These are phyloP conservation scores for Augochlorella aurata DNA, from an alignment of 2,888 invertebrate genomes.

Conservation along the genomic window DNA sequence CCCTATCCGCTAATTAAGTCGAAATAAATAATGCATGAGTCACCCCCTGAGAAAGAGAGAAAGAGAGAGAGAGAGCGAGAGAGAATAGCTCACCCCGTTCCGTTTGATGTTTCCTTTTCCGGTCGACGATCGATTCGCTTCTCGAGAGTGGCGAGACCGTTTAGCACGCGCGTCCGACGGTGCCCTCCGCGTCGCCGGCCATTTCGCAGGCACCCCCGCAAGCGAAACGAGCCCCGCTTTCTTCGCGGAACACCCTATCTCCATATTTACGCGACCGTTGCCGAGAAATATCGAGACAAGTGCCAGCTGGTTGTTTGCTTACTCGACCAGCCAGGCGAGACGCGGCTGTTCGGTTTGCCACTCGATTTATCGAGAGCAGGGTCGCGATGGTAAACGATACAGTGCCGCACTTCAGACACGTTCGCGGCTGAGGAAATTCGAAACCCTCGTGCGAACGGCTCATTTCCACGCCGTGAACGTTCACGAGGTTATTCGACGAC, in stretches of 20 bases:
- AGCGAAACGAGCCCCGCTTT: background rate
- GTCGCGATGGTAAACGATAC: background rate
- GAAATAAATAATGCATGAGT: constrained; percentile 63
- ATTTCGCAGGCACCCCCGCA: background rate
- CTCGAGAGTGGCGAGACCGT: background rate
- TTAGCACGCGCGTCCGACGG: background rate
- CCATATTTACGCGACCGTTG: background rate
- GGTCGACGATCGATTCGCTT: constrained; percentile 42
- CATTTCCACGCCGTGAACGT: background rate
- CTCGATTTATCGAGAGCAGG: constrained; percentile 8
- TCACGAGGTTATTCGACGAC: background rate
- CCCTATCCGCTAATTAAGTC: constrained; percentile 44
- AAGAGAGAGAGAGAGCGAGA: background rate
- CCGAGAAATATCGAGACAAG: constrained; percentile 6
- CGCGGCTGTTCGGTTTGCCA: background rate
- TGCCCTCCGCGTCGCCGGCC: background rate
- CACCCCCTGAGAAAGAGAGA: background rate
- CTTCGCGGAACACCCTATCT: background rate
- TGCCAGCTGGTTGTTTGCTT: constrained; percentile 1
- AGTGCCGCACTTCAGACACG: background rate
- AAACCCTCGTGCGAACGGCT: background rate
- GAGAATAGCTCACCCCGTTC: constrained; percentile 43
- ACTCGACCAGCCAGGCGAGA: background rate
- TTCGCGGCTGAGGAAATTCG: background rate
- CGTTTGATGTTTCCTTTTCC: constrained; percentile 33